Evolutionary conservation across 2,888 invertebrate species (phyloP), one percentile per base, ranked within the genome.

Genomic region (Polydrusus cervinus): DNA sequence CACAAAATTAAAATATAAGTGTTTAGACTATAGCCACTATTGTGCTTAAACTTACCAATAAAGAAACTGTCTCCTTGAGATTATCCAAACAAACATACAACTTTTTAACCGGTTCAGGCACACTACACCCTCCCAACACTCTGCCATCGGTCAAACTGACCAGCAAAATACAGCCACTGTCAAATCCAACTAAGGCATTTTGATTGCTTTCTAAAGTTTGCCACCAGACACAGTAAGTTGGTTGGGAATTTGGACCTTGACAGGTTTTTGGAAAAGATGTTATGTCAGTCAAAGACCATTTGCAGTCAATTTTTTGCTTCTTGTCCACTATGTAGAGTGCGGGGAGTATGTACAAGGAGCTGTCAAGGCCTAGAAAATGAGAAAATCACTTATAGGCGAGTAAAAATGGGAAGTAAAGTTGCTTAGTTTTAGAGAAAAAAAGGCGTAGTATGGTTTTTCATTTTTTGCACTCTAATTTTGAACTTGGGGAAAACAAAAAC

Each of bases 151-250:
- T 91, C 79, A 95, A 88, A 83, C 94, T 93, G 79, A 95, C 90
- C 79, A 90, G 87, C 78, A 89, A 88, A 76, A 90, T 89, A n/a
- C 87, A 86, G 38, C 90, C 90, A 83, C 89, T 89, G 45, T 93
- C 92, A 80, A 92, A 92, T n/a, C 93, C 93, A 80, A 93, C 90
- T 76, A 93, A 90, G 57, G 93, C 90, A 79, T 93, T 89, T 83
- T 92, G 93, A 78, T 93, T 91, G 40, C 91, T 92, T 81, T 92
- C 92, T 77, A 91, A 88, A 11, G 94, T 94, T 80, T 93, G 91
- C 95, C 95, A 95, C 93, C 94, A 94, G 11, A 92, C 90, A 7
- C 92, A 89, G 71, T 91, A 90, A 11, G 91, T 88, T 3, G 94
- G 92, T 18, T 57, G 57, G 6, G 83, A 80, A 69, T 86, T 84